Conservation (phyloP, 1,140 invertebrate genomes). For the Agraylea sexmaculata region DNA sequence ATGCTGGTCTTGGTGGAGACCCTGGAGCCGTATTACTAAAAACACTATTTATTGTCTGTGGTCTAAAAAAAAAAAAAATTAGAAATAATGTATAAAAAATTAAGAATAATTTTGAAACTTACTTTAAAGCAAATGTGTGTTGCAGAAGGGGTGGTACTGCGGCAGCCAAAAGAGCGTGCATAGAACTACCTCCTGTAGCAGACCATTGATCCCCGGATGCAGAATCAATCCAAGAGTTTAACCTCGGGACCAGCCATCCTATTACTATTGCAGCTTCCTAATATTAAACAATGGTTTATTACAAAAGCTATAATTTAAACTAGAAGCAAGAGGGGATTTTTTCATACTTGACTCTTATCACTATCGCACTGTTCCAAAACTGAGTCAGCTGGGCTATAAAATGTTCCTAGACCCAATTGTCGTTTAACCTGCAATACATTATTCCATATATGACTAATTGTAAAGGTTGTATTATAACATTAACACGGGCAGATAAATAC, state of each 20-base stretch:
- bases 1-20: constrained; percentile 21
- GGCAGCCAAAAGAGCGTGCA: constrained; percentile 16
- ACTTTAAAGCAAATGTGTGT: constrained; percentile 18
- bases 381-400: constrained; percentile 80
- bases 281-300: not conserved
- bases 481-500: too few species aligned
- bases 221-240: constrained; percentile 12
- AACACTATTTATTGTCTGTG: constrained; percentile 12
- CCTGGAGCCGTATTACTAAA: constrained; percentile 8
- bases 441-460: not conserved
- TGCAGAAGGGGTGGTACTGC: constrained; percentile 15
- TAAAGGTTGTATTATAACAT: too few species aligned
- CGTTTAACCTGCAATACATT: constrained; percentile 49
- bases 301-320: constrained; percentile 1
- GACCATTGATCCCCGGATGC: constrained; percentile 12
- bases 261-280: constrained; percentile 15
- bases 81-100: constrained; percentile 1
- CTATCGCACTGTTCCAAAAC: constrained; percentile 67
- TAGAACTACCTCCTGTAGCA: constrained; percentile 15
- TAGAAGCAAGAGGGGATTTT: not conserved
- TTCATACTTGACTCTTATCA: constrained; percentile 67
- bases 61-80: constrained; percentile 17
- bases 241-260: constrained; percentile 15
- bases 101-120: constrained; percentile 7
- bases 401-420: constrained; percentile 75